Evolutionary conservation across 2,888 invertebrate genomes (phyloP).

Genomic region (Alloplasta piceator): DNA sequence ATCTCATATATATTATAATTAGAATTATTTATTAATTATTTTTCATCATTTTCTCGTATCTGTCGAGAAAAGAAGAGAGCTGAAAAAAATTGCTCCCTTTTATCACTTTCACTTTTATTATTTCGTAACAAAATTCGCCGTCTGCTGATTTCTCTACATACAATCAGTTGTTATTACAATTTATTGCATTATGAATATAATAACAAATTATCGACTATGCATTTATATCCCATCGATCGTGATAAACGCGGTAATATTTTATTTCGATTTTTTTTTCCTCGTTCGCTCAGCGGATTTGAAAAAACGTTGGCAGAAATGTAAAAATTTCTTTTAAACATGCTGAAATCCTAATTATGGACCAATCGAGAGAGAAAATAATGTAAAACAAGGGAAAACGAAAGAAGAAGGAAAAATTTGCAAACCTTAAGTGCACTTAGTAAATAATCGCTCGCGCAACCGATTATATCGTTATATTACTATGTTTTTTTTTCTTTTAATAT

Average conservation of each 20-base stretch:
- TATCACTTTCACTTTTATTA: slow-evolving; percentile 54
- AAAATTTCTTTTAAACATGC: slow-evolving; percentile 11
- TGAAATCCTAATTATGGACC: slow-evolving; percentile 24
- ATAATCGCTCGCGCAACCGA: slow-evolving; percentile 60
- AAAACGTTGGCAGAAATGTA: slow-evolving; percentile 36
- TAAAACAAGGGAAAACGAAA: neutral
- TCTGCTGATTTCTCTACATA: slow-evolving; percentile 58
- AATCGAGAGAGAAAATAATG: slow-evolving; percentile 13
- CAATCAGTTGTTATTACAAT: slow-evolving; percentile 62
- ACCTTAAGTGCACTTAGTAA: slow-evolving; percentile 66
- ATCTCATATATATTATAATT: no score
- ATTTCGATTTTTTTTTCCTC: neutral
- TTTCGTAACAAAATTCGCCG: slow-evolving; percentile 66
- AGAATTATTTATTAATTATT: no score
- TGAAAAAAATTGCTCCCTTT: slow-evolving; percentile 47
- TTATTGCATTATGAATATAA: slow-evolving; percentile 70
- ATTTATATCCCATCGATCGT: slow-evolving; percentile 51
- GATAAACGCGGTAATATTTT: slow-evolving; percentile 21
- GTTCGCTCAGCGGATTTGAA: neutral
- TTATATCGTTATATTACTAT: slow-evolving; percentile 36
- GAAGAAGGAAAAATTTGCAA: slow-evolving; percentile 32
- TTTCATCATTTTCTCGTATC: neutral
- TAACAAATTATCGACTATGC: slow-evolving; percentile 68
- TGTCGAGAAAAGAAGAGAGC: slow-evolving; percentile 8
- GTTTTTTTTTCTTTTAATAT: slow-evolving; percentile 12